Evolutionary conservation across 2,888 invertebrate species (phyloP).

Genomic region (Dichetophora obliterata): DNA sequence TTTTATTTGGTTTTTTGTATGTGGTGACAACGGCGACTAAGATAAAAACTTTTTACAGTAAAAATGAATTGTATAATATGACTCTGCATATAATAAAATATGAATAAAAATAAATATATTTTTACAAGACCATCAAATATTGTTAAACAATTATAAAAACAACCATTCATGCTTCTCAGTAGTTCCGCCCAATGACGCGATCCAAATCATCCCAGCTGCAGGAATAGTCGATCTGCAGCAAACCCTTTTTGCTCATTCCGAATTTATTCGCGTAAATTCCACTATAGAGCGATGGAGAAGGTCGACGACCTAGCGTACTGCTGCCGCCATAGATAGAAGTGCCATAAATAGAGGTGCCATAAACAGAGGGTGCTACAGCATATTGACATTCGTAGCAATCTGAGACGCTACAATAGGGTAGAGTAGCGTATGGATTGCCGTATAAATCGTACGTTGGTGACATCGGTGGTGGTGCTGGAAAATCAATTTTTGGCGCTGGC

Average conservation of each 20-base stretch:
- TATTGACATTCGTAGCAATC: constrained; percentile 66
- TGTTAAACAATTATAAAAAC: not conserved
- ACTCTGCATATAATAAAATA: not conserved
- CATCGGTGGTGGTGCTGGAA: constrained; percentile 63
- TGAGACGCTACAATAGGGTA: constrained; percentile 63
- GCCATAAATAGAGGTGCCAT: constrained; percentile 52
- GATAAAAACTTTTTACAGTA: not conserved
- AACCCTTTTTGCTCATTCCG: constrained; percentile 82
- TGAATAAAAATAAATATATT: no score
- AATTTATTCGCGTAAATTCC: constrained; percentile 70
- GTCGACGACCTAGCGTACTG: constrained; percentile 51
- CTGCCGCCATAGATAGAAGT: constrained; percentile 50
- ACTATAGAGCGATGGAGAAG: constrained; percentile 64
- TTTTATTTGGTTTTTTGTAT: constrained; percentile 19
- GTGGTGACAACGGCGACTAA: constrained; percentile 5
- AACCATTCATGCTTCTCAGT: constrained; percentile 42
- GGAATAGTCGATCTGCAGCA: constrained; percentile 85
- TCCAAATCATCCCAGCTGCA: constrained; percentile 86
- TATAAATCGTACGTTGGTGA: constrained; percentile 64
- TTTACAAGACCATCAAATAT: no score
- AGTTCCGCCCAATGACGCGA: constrained; percentile 74
- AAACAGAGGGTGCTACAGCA: constrained; percentile 58
- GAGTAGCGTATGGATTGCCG: constrained; percentile 63
- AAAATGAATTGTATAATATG: not conserved
- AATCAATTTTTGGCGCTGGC: constrained; percentile 65